phyloP scores from a whole-genome alignment of 2,888 invertebrate genomes.

The Synanthedon tipuliformis region DNA sequence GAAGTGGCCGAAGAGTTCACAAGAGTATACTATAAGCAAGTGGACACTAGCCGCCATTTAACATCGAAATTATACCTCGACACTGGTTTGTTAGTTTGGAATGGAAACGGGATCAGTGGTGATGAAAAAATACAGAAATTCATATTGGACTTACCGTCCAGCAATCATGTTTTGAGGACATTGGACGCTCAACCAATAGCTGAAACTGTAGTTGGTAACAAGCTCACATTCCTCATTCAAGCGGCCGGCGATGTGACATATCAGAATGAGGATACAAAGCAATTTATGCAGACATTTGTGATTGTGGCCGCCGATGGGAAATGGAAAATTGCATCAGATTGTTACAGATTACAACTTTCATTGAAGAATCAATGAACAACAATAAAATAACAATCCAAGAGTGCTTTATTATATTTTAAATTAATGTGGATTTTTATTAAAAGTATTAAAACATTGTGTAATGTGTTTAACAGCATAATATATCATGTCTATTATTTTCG shows the following conservation, averaged over 20 bases:
- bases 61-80: conserved; percentile 87
- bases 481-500: too few relatives aligned
- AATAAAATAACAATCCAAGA: conserved; percentile 13
- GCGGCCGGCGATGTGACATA: conserved; percentile 86
- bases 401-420: not conserved
- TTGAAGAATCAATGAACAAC: conserved; percentile 15
- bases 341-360: conserved; percentile 82
- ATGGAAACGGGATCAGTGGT: conserved; percentile 87
- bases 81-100: conserved; percentile 89
- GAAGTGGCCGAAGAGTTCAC: conserved; percentile 90
- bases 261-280: conserved; percentile 70
- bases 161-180: conserved; percentile 80
- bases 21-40: conserved; percentile 87
- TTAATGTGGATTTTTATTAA: not conserved
- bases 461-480: not conserved
- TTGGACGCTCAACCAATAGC: conserved; percentile 89
- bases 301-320: conserved; percentile 89
- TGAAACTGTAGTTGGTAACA: conserved; percentile 81
- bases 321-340: conserved; percentile 94
- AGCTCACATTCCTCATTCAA: conserved; percentile 85
- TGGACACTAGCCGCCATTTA: conserved; percentile 87
- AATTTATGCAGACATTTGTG: conserved; percentile 88
- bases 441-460: too few relatives aligned
- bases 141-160: conserved; percentile 83
- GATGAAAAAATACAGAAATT: conserved; percentile 88